Evolutionary conservation across 2,797 vertebrate genomes (phyloP), one percentile per base, ranked within the genome.

Genomic region (Halcyon smyrnensis): DNA sequence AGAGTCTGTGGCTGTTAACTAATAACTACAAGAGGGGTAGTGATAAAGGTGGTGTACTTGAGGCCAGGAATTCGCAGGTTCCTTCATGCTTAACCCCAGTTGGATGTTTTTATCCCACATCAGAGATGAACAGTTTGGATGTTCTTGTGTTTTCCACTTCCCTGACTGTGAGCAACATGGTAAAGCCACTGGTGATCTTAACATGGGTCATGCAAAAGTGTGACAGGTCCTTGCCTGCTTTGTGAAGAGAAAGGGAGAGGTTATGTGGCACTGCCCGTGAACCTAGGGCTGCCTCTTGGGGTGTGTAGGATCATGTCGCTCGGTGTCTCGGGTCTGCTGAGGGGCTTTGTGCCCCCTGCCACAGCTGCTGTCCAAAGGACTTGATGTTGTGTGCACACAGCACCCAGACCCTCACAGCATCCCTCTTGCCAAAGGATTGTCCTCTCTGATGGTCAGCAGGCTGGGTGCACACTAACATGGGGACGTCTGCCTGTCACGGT

Each of bases 1-100:
- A 96, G 78, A 87, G 95, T 69, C 84, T 92, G 71, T 68, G 86
- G 69, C 95, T 96, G 95, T 96, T 97, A 96, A 91, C 93, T 96
- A 96, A 43, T 94, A 95, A 94, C 95, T 92, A 78, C 69, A 67
- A 85, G 93, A 95, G 79, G 65, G 57, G 53, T 64, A 92, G 57
- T 81, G 93, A 89, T 92, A 93, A 93, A 96, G 89, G 71, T 11
- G 0, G 81, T 68, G n/a, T 93, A 28, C 92, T 93, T 80, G 53
- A 85, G 62, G 84, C 81, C 60, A 90, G 82, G 87, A 96, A 92
- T 93, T 94, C 82, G 74, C 90, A 94, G 93, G 89, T 94, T 94
- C 0, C 6, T 77, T 97, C 84, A 78, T 87, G 84, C 89, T 92
- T 95, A 87, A 91, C 89, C 78, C 71, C 16, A 21, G 84, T 43